Evolutionary conservation across 2,113 vertebrate genomes (phyloP).

Genomic region (Diphyllodes magnificus): DNA sequence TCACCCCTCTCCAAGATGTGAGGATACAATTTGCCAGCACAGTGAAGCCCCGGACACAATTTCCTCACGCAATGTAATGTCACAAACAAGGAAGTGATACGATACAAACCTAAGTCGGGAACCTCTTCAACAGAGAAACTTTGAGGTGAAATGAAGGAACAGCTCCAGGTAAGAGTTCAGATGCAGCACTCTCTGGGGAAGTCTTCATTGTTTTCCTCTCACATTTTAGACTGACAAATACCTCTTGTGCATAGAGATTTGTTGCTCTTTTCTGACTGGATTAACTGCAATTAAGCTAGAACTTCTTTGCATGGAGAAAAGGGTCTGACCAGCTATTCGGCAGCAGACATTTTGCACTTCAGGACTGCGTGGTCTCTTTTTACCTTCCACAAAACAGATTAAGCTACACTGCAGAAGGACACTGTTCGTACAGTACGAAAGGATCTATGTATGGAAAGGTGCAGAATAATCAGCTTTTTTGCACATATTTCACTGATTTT

Average conservation of each 20-base stretch:
- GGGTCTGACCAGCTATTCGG: neutral
- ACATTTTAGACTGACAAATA: neutral
- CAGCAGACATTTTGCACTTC: neutral
- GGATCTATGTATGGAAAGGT: neutral
- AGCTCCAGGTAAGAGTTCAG: neutral
- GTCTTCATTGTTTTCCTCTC: neutral
- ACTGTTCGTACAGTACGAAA: neutral
- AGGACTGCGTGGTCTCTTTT: neutral
- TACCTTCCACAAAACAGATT: neutral
- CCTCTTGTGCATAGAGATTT: neutral
- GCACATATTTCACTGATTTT: neutral
- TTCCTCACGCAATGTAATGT: neutral
- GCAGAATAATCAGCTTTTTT: neutral
- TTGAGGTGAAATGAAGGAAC: neutral
- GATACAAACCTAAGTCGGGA: neutral
- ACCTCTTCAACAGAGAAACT: neutral
- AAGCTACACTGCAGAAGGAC: neutral
- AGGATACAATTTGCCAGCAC: neutral
- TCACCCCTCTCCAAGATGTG: neutral
- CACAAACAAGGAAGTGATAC: neutral
- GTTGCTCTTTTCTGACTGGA: neutral
- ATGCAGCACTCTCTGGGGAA: neutral
- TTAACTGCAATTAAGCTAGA: neutral
- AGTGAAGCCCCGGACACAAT: neutral
- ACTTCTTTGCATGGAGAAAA: neutral